phyloP scores from a whole-genome alignment of 2,113 vertebrate species.

The Azemiops feae region DNA sequence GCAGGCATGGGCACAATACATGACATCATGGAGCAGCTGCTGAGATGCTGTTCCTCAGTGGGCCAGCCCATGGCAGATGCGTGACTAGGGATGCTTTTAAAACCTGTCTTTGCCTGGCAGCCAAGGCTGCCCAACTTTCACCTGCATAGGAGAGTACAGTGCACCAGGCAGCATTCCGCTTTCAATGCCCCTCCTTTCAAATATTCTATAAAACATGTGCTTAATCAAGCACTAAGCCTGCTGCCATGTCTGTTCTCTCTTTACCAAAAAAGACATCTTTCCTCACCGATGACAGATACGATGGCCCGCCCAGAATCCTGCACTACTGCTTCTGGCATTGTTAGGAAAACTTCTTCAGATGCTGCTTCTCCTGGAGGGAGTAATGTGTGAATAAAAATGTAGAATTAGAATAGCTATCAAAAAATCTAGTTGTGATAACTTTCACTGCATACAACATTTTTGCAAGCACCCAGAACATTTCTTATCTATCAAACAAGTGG shows the following conservation, averaged over 20 bases:
- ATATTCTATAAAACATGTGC: too few species aligned
- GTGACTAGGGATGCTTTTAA: background rate
- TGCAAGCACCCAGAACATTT: background rate
- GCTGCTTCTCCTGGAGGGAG: conserved; percentile 44
- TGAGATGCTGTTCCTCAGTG: background rate
- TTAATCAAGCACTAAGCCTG: background rate
- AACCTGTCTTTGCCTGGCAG: background rate
- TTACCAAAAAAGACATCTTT: conserved; percentile 8
- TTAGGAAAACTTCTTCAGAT: conserved; percentile 57
- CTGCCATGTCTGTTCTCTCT: background rate
- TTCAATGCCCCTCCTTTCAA: too few species aligned
- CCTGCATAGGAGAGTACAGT: background rate
- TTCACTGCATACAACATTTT: background rate
- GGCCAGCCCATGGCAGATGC: background rate
- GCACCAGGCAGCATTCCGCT: too few species aligned
- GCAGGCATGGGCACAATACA: background rate
- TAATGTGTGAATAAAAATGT: conserved; percentile 3
- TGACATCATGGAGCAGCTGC: background rate
- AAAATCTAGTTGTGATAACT: background rate
- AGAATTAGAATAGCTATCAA: background rate
- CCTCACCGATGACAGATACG: conserved; percentile 54
- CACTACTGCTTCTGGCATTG: conserved; percentile 49
- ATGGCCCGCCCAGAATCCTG: conserved; percentile 51
- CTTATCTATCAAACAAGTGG: background rate
- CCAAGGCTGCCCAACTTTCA: background rate